Base-by-base conservation (phyloP, 2,888 invertebrate genomes). In the Dicyrtoma fusca region DNA sequence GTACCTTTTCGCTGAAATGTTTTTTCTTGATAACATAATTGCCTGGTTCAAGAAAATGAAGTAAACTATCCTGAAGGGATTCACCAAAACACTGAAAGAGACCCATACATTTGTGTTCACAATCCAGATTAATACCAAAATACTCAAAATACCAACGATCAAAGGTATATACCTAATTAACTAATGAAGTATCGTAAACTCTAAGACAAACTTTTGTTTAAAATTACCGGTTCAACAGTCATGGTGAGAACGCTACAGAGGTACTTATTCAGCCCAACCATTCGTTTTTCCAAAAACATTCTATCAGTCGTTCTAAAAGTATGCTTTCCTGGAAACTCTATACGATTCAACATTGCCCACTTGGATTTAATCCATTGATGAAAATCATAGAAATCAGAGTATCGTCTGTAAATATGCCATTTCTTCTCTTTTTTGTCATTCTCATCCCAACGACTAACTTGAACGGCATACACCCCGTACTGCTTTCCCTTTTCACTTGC, bases 331-430 rank as follows among this genome's bases (percentile, higher is more conserved):
- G 97, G 97, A 53, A 80, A 78, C 51, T 80, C 80, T 1, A 80
- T 61, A 71, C 79, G 78, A 61, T 75, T 77, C 51, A 80, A 74
- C 49, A 78, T 71, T 76, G 76, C 76, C 80, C 78, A 85, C 85
- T 80, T 85, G 82, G 78, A 76, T 82, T 91, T 91, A 59, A 95
- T 88, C 81, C 90, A 89, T 76, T 89, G 88, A 83, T 95, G 91
- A 19, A 97, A 86, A 82, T 95, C 94, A 82, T 95, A 89, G 84
- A 97, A 97, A 84, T 97, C 96, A 21, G 95, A 95, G 83, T 96
- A 97, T 81, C 97, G 85, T 80, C 97, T 86, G 81, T 95, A 94
- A 73, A 96, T 92, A 82, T 95, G 94, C 94, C 95, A 96, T 75
- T 91, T 88, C 81, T 92, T 92, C 79, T 88, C 86, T 78, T 87